Evolutionary conservation across 2,113 vertebrate species (phyloP), one percentile per base, ranked within the genome.

Genomic region (Buteo buteo): DNA sequence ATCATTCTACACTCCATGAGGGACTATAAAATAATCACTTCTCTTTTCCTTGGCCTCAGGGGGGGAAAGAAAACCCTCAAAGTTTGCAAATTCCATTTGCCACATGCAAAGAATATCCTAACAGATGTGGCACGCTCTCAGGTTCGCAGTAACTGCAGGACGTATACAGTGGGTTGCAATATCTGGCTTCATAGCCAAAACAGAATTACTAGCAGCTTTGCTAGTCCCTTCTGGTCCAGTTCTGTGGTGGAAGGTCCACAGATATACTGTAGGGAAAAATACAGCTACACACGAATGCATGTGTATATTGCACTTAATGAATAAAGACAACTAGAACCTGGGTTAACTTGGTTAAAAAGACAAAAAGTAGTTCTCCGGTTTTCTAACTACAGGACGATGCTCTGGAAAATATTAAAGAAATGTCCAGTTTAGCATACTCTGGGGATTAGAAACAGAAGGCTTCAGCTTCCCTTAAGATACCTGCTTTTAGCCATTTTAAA

Each of bases 221-320:
- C 25, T 36, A 50, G 65, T 13, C n/a, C 10, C 65, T 76, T 69
- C 44, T 52, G 13, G 11, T 28, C 44, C 64, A 57, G 12, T 57
- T 88, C 61, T 34, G 26, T 19, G 11, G 6, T 47, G 26, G 34
- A 82, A 87, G 11, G 11, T 20, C 54, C 49, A 64, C 31, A 62
- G 47, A 38, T 7, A 6, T 3, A 31, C 44, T n/a, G 49, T 3
- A 69, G 49, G 8, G 21, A 22, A 69, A 86, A 78, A 67, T 6
- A 28, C 0, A 82, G 38, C 4, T 86, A 45, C 18, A 18, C 7
- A 28, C 11, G 61, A 28, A 61, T 0, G 1, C 3, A 1, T 12
- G 1, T 28, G 4, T 42, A 7, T 40, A 25, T 12, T 61, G 11
- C 18, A 42, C 0, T 0, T 22, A 54, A 67, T 14, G 17, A 84